phyloP scores from a whole-genome alignment of 2,797 vertebrate genomes.

The Steatocranus sp. region DNA sequence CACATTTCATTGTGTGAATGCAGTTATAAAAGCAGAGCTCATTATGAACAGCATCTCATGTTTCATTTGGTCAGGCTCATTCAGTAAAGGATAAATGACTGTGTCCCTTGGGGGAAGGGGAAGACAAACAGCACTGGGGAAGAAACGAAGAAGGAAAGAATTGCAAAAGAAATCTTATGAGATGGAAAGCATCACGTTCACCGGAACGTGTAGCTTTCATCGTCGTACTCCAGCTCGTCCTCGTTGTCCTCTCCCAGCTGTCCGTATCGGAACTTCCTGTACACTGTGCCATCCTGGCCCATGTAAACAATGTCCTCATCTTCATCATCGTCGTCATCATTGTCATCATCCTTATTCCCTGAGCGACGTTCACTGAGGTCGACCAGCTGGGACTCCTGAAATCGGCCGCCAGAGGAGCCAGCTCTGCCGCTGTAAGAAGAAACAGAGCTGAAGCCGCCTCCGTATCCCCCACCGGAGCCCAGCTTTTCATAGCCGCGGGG shows the following conservation, averaged over 20 bases:
- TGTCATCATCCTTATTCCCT: slow-evolving; percentile 18
- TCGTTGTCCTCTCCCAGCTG: slow-evolving; percentile 85
- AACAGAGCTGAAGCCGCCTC: slow-evolving; percentile 52
- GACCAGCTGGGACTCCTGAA: slow-evolving; percentile 81
- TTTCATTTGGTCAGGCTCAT: slow-evolving; percentile 42
- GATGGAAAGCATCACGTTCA: slow-evolving; percentile 40
- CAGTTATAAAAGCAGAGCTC: slow-evolving; percentile 5
- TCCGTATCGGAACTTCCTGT: slow-evolving; percentile 91
- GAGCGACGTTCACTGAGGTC: slow-evolving; percentile 75
- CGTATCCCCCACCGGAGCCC: slow-evolving; percentile 57
- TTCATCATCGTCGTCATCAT: slow-evolving; percentile 64
- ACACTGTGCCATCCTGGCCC: slow-evolving; percentile 92
- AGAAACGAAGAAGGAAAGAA: background rate
- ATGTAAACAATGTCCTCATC: slow-evolving; percentile 96
- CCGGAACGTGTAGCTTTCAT: slow-evolving; percentile 90
- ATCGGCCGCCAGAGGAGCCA: slow-evolving; percentile 56
- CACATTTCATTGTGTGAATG: slow-evolving; percentile 35
- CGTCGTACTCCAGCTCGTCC: slow-evolving; percentile 91
- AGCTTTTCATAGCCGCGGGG: slow-evolving; percentile 85
- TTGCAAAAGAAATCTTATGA: background rate
- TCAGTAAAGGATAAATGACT: slow-evolving; percentile 40
- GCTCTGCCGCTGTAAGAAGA: slow-evolving; percentile 47
- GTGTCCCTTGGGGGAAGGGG: slow-evolving; percentile 19
- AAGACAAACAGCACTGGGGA: slow-evolving; percentile 23
- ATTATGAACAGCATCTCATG: slow-evolving; percentile 44